phyloP scores from a whole-genome alignment of 2,113 vertebrate species.

The Stictonetta naevosa region DNA sequence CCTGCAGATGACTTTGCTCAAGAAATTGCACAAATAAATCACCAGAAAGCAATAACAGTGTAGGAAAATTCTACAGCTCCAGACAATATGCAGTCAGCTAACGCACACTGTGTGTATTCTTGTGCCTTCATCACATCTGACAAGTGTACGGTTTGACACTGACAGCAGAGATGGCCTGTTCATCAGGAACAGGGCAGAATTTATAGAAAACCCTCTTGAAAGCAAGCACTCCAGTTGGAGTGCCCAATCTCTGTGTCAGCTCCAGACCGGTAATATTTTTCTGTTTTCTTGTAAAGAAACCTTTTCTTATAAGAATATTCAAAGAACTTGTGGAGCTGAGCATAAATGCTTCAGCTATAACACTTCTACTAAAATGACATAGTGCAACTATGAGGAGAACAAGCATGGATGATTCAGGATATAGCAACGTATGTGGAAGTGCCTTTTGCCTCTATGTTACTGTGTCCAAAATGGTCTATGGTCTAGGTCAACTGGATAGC shows the following conservation, averaged over 20 bases:
- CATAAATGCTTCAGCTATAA: not conserved
- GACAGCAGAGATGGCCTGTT: not conserved
- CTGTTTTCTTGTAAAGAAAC: not conserved
- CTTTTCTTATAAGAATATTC: not conserved
- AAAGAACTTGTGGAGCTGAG: not conserved
- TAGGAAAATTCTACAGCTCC: constrained; percentile 25
- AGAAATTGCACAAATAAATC: constrained; percentile 65
- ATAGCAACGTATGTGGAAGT: not conserved
- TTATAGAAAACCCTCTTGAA: constrained; percentile 15
- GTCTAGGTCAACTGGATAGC: not conserved
- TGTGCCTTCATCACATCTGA: constrained; percentile 2
- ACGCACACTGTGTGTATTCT: not conserved
- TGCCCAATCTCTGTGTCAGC: not conserved
- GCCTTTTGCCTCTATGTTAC: not conserved
- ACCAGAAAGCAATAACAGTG: constrained; percentile 40
- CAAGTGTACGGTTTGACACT: not conserved
- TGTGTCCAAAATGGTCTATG: not conserved
- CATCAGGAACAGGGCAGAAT: constrained; percentile 1
- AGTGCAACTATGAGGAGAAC: not conserved
- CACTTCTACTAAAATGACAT: not conserved
- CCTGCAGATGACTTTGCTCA: constrained; percentile 15
- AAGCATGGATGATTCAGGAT: not conserved
- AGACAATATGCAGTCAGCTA: constrained; percentile 60
- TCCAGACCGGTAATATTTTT: not conserved
- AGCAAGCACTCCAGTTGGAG: constrained; percentile 20